A percentile compares a stretch with the other conserved stretches of the same genome.
Evolutionary conservation across 1,140 invertebrate species (phyloP).

Genomic region (Apis cerana): DNA sequence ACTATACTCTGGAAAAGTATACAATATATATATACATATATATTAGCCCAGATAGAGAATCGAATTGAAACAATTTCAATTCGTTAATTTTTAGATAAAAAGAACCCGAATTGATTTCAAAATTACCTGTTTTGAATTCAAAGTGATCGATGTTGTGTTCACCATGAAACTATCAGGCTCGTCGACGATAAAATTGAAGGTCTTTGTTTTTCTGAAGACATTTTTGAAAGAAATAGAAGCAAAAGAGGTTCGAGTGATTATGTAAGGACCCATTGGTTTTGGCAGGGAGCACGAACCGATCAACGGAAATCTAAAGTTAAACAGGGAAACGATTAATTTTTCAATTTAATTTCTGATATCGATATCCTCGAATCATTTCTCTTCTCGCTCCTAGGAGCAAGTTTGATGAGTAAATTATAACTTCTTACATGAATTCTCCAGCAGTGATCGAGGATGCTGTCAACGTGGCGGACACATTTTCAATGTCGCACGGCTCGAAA

Average conservation of each 20-base stretch:
- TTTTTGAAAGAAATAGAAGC: conserved; percentile 64
- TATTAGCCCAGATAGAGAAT: not conserved
- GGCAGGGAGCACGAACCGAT: conserved; percentile 54
- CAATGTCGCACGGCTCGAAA: conserved; percentile 60
- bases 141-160: not conserved
- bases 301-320: conserved; percentile 59
- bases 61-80: not conserved
- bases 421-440: conserved; percentile 61
- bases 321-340: not conserved
- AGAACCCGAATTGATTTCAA: not conserved
- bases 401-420: too few relatives aligned
- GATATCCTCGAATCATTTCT: not conserved
- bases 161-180: conserved; percentile 45
- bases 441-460: conserved; percentile 53
- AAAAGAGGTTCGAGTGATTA: conserved; percentile 17
- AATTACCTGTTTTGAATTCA: conserved; percentile 60
- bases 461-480: conserved; percentile 51
- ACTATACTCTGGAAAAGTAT: conserved; percentile 30
- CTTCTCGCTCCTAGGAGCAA: not conserved
- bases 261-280: conserved; percentile 66
- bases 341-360: not conserved
- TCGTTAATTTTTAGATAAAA: not conserved
- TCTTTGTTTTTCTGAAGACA: conserved; percentile 57
- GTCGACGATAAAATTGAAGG: conserved; percentile 60
- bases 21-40: too few relatives aligned